Evolutionary conservation across 2,888 invertebrate genomes (phyloP).

Genomic region (Nomada fabriciana): DNA sequence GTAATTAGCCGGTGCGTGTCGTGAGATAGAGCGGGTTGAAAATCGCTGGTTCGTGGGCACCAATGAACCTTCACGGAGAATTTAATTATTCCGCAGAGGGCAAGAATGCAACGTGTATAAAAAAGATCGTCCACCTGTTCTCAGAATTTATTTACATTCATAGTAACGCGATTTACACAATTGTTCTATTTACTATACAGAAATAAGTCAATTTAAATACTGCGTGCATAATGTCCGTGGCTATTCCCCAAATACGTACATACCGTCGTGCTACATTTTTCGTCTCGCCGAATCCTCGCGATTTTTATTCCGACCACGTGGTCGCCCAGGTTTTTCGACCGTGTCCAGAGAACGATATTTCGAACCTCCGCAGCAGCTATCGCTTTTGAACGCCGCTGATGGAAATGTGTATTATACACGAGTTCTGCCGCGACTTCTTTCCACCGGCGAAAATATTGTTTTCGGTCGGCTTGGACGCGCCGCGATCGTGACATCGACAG

Average conservation of each 20-base stretch:
- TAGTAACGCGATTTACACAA: too few species aligned
- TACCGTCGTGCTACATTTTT: neutral
- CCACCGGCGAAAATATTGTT: slow-evolving; percentile 19
- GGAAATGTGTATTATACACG: slow-evolving; percentile 24
- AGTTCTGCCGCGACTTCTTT: slow-evolving; percentile 12
- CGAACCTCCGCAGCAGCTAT: neutral
- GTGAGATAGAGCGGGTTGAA: too few species aligned
- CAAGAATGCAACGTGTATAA: too few species aligned
- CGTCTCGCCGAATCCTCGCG: neutral
- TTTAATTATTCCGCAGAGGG: too few species aligned
- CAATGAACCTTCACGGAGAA: too few species aligned
- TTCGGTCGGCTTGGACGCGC: neutral
- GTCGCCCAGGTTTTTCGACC: slow-evolving; percentile 2
- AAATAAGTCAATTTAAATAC: too few species aligned
- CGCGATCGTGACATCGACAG: slow-evolving; percentile 8
- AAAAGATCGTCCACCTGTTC: too few species aligned
- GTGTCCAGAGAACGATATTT: neutral
- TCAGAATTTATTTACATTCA: too few species aligned
- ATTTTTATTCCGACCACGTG: slow-evolving; percentile 41
- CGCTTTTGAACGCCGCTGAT: neutral
- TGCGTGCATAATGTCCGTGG: too few species aligned
- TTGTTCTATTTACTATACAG: too few species aligned
- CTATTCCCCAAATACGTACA: neutral
- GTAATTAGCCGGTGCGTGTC: too few species aligned
- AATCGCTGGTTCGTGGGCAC: too few species aligned